Evolutionary conservation across 2,113 vertebrate species (phyloP).

Genomic region (Mesoclemmys tuberculata): DNA sequence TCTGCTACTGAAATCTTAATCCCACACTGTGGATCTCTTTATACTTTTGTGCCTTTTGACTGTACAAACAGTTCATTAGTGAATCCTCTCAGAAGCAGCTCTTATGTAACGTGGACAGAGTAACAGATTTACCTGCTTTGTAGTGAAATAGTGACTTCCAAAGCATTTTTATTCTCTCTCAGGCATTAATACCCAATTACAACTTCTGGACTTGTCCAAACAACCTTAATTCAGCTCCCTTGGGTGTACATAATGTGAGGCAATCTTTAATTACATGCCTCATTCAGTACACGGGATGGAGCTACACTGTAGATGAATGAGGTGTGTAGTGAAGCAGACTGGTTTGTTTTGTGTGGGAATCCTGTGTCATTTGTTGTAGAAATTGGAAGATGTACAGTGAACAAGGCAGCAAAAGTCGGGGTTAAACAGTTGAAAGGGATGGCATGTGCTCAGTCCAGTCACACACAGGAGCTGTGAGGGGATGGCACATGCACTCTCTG

Average conservation of each 20-base stretch:
- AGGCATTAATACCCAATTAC: neutral
- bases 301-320: neutral
- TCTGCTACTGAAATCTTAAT: neutral
- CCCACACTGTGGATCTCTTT: neutral
- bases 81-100: neutral
- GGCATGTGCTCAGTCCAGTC: too few relatives aligned
- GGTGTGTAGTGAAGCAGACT: neutral
- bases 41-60: neutral
- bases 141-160: neutral
- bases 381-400: neutral
- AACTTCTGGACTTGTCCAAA: too few relatives aligned
- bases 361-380: neutral
- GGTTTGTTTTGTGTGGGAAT: neutral
- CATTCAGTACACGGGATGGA: neutral
- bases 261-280: neutral
- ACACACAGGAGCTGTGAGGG: too few relatives aligned
- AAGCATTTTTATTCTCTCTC: neutral
- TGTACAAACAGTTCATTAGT: neutral
- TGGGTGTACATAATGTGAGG: too few relatives aligned
- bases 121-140: neutral
- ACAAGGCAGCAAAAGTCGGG: neutral
- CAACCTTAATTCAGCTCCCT: too few relatives aligned
- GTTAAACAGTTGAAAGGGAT: neutral
- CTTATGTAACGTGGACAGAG: neutral
- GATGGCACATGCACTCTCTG: neutral